Base-by-base conservation (phyloP, 2,888 invertebrate species). In the Lepidocyrtinus sp. region DNA sequence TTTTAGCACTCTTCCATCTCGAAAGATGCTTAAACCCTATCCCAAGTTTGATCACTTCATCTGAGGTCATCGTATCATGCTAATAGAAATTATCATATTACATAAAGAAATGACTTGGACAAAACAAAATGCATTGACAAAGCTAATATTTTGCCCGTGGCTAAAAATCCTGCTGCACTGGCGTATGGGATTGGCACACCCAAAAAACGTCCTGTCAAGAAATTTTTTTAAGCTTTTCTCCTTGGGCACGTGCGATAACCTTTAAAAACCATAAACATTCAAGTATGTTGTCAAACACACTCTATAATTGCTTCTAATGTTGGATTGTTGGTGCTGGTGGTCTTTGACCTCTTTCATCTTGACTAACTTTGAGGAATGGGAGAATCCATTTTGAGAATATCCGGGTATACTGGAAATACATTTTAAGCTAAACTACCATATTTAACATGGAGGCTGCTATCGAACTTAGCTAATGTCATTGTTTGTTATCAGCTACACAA, bases 31-130 rank as follows among this genome's bases (percentile, higher is more conserved):
- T n/a, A n/a, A n/a, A 7, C 50, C 65, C 64, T 65, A 65, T 55
- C 73, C 15, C 64, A 73, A 73, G 50, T 12, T n/a, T 50, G 17
- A 5, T 7, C 15, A 3, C 12, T n/a, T 55, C 0, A 63, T 25
- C 62, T 50, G 55, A 73, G 73, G 73, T 73, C 73, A 73, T 73
- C 65, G 73, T 27, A 61, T 63, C 27, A 63, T 63, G 46, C 9
- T 24, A 50, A 50, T 1, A 50, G 17, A 50, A 50, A 50, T 50
- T 50, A 50, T 15, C 50, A 50, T n/a, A 50, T 50, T 17, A 50
- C 50, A 17, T 12, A 50, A 50, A 50, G n/a, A n/a, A 2, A n/a
- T 50, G 2, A 50, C 12, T 17, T 15, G 15, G 15, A 50, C 50
- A 50, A 50, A 50, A 7, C 5, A 50, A 50, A 50, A 50, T 12